Evolutionary conservation across 2,888 invertebrate genomes (phyloP), one percentile per base, ranked within the genome.

Genomic region (Subacronicta megacephala): DNA sequence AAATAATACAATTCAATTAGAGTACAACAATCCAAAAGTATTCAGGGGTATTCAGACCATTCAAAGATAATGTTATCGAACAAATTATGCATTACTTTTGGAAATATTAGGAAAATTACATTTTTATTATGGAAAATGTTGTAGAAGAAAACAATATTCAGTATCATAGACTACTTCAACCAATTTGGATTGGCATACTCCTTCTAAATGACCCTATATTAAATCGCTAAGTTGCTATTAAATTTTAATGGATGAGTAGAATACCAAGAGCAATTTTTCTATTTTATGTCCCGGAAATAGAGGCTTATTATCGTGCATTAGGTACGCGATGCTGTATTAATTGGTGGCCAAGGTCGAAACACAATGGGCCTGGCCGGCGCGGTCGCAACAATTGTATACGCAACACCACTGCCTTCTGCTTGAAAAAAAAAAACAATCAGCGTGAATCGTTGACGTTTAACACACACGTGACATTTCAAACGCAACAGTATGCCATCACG

Each of bases 311-410:
- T 73, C 62, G 75, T 76, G 65, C 69, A 78, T 75, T 80, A 81
- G 73, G 72, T 76, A 72, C 63, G 72, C 72, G 64, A 66, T 70
- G 72, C 67, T 78, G 63, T 68, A 78, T 77, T 83, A 82, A 85
- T 84, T 84, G 80, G 70, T 77, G 73, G 55, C 72, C 82, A 83
- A 85, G 84, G 85, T 69, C 76, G 54, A 15, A 51, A 70, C 61
- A 86, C 85, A 84, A 85, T 85, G 69, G 80, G 52, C 43, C 51
- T 42, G 55, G 59, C 43, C 58, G 45, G 52, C 56, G 53, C 59
- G 62, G 59, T 52, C 62, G 59, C 58, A 59, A 72, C 68, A 77
- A 72, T 69, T 72, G 68, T 57, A 37, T 63, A 60, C 61, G 55
- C 63, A 61, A 64, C 72, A 62, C 47, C 53, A 64, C 59, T 58